Conservation (phyloP, 2,888 invertebrate species). For the Suillia variegata region DNA sequence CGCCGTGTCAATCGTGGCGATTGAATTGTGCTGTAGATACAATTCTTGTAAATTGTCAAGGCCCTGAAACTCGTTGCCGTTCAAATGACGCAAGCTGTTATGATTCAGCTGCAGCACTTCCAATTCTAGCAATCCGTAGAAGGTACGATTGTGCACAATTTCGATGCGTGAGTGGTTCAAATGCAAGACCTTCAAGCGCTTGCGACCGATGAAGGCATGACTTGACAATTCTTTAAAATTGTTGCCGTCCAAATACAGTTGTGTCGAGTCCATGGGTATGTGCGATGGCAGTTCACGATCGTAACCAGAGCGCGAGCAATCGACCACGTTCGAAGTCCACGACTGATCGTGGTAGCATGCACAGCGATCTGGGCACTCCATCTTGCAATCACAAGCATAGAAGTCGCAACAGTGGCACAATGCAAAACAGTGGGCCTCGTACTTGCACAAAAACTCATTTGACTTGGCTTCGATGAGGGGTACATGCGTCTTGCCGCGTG, state of each 20-base stretch:
- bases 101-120: conserved; percentile 84
- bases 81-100: conserved; percentile 78
- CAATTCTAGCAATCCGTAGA: conserved; percentile 83
- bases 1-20: conserved; percentile 80
- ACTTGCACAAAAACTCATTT: conserved; percentile 89
- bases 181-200: conserved; percentile 84
- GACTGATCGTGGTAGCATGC: conserved; percentile 93
- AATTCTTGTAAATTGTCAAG: conserved; percentile 83
- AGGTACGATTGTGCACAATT: conserved; percentile 85
- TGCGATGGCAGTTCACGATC: conserved; percentile 80
- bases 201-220: conserved; percentile 92
- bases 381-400: conserved; percentile 96
- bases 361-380: conserved; percentile 93
- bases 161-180: conserved; percentile 88
- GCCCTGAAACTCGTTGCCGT: conserved; percentile 84
- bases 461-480: conserved; percentile 85
- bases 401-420: conserved; percentile 96
- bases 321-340: conserved; percentile 92
- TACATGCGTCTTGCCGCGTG: conserved; percentile 81
- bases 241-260: conserved; percentile 91
- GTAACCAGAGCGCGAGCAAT: conserved; percentile 83
- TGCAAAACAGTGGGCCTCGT: conserved; percentile 91
- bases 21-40: conserved; percentile 84
- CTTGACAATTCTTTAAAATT: conserved; percentile 84
- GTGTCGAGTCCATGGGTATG: conserved; percentile 95